A percentile compares a stretch with the other conserved stretches of the same genome.
phyloP scores from a whole-genome alignment of 2,113 vertebrate genomes.

The Paradoxurus hermaphroditus region DNA sequence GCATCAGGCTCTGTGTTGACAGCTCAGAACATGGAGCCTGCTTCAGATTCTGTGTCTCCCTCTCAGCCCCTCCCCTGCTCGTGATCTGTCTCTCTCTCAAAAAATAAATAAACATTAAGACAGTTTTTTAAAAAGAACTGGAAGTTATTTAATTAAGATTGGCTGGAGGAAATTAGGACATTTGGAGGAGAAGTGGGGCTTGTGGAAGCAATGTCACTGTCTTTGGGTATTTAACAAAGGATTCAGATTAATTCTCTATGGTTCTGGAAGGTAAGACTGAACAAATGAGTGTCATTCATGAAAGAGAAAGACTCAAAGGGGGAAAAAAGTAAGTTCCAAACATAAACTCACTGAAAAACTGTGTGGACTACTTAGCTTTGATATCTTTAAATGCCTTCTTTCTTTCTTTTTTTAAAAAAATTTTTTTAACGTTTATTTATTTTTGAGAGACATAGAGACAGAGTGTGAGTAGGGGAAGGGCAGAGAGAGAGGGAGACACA shows the following conservation, averaged over 20 bases:
- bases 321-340: neutral
- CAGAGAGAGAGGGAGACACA: no score
- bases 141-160: slow-evolving; percentile 31
- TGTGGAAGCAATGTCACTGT: neutral
- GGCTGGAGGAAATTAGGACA: slow-evolving; percentile 31
- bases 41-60: no score
- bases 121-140: neutral
- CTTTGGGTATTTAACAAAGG: neutral
- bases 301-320: neutral
- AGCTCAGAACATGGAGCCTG: no score
- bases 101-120: no score
- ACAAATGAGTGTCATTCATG: neutral
- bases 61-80: no score
- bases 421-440: no score
- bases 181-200: neutral
- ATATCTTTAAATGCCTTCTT: neutral
- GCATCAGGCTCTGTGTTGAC: no score
- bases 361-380: neutral
- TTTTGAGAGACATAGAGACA: no score
- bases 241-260: neutral
- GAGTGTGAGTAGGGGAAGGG: no score
- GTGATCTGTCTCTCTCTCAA: no score
- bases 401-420: no score
- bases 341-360: neutral
- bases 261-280: neutral